Base-by-base conservation (phyloP, 2,113 vertebrate species). In the Rhynchomys soricoides region DNA sequence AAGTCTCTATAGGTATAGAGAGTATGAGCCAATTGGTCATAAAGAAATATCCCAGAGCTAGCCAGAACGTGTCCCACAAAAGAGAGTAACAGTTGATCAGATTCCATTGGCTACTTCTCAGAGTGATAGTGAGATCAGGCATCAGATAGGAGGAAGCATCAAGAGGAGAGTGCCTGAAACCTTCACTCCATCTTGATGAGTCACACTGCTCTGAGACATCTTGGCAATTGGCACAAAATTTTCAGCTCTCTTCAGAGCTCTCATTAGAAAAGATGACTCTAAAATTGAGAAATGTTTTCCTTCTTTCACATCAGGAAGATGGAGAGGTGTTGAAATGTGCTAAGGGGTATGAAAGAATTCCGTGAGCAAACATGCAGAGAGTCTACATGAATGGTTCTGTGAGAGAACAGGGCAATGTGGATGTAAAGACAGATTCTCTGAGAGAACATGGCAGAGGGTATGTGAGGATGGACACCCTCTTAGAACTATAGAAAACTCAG, bases 41-140 rank as follows among this genome's bases (percentile, higher is more conserved):
- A 64, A 81, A 86, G 62, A 81, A 45, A 86, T 13, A 40, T 59
- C 52, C 8, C 29, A 90, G 15, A 86, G 12, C 31, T 52, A 81
- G 31, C 52, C 40, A 78, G 50, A 70, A 70, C 31, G 91, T 26
- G 4, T n/a, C 7, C 86, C 89, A 86, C 64, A 34, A 86, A 81
- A 90, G n/a, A 94, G 57, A 93, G 77, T 52, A 96, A 31, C 70
- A 71, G 34, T 29, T 66, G 24, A 57, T 77, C 45, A 79, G 21
- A 68, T 57, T n/a, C 71, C 10, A 24, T 59, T 59, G 91, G 48
- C 48, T 73, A 78, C 19, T 94, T 82, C 16, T n/a, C 43, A 29
- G 64, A 52, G 74, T 21, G 48, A 37, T 55, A 22, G 6, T 4
- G 22, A 40, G 79, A 43, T 40, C 17, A 57, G 3, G 52, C 6